Conservation (phyloP, 2,113 vertebrate genomes). For the Corythornis vintsioides region DNA sequence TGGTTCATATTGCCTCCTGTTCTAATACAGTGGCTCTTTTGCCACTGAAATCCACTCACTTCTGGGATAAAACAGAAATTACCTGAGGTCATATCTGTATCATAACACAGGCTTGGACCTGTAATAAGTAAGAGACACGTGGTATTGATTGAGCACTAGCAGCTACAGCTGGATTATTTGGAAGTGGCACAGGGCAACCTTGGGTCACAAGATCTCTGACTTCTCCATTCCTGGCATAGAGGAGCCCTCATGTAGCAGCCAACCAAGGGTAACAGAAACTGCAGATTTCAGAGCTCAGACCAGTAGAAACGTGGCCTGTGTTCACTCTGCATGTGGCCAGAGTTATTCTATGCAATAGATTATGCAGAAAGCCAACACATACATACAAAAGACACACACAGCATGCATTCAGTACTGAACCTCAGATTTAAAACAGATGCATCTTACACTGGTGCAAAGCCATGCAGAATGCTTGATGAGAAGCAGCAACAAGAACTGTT, state of each 20-base stretch:
- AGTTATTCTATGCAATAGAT: not conserved
- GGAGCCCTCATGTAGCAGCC: not conserved
- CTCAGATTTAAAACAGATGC: not conserved
- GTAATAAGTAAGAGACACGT: not conserved
- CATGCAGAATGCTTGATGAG: not conserved
- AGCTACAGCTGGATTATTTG: not conserved
- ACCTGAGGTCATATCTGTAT: accelerated
- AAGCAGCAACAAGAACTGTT: not conserved
- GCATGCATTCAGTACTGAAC: not conserved
- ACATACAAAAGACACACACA: not conserved
- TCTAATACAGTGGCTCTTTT: not conserved
- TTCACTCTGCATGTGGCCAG: not conserved
- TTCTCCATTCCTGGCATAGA: not conserved
- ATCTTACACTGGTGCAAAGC: not conserved
- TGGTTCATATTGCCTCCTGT: not conserved
- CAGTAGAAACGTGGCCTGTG: not conserved
- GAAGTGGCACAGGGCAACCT: not conserved
- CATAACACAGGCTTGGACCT: not conserved
- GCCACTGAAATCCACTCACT: not conserved
- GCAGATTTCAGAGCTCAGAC: not conserved
- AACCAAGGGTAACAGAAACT: not conserved
- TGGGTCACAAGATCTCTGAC: not conserved
- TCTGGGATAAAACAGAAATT: not conserved
- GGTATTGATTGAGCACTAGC: not conserved
- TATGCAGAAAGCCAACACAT: not conserved